Conservation (phyloP, 1,140 invertebrate genomes). For the Drosophila ananassae region DNA sequence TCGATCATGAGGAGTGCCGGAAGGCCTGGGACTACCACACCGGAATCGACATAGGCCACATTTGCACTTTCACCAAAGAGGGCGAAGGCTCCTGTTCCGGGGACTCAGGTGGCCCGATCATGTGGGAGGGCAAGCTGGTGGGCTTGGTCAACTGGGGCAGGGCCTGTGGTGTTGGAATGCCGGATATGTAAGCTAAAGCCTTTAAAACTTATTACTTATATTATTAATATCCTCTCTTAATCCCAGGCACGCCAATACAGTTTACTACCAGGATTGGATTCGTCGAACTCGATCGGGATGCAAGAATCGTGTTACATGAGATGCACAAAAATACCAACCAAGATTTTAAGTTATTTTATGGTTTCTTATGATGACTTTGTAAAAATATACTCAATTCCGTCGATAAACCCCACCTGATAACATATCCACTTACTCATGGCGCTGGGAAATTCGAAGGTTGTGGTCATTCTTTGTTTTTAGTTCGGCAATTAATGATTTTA, state of each 20-base stretch:
- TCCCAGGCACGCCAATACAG: conserved; percentile 76
- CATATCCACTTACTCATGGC: conserved; percentile 6
- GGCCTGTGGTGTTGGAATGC: conserved; percentile 85
- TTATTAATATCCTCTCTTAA: not conserved
- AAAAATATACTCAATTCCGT: conserved; percentile 20
- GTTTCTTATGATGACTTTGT: not conserved
- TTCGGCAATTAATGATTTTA: conserved; percentile 43
- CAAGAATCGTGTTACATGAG: conserved; percentile 46
- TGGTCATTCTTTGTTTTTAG: conserved; percentile 26
- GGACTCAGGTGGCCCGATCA: conserved; percentile 86
- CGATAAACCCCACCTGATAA: conserved; percentile 12
- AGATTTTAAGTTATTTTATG: not conserved
- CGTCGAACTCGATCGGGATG: conserved; percentile 40
- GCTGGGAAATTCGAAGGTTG: not conserved
- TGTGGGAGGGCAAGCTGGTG: conserved; percentile 79
- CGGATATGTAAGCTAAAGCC: conserved; percentile 82
- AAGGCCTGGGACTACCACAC: conserved; percentile 35
- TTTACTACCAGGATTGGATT: conserved; percentile 77
- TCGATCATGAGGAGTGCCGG: conserved; percentile 52
- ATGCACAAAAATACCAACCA: not conserved
- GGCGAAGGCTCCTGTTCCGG: conserved; percentile 86
- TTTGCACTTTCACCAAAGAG: conserved; percentile 86
- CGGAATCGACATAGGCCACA: conserved; percentile 81
- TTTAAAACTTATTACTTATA: accelerated
- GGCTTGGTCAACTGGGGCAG: conserved; percentile 86